Percentiles rank a stretch among this genome's conserved stretches.
Evolutionary conservation across 2,113 vertebrate species (phyloP).

Genomic region (Brevimyrus niger): DNA sequence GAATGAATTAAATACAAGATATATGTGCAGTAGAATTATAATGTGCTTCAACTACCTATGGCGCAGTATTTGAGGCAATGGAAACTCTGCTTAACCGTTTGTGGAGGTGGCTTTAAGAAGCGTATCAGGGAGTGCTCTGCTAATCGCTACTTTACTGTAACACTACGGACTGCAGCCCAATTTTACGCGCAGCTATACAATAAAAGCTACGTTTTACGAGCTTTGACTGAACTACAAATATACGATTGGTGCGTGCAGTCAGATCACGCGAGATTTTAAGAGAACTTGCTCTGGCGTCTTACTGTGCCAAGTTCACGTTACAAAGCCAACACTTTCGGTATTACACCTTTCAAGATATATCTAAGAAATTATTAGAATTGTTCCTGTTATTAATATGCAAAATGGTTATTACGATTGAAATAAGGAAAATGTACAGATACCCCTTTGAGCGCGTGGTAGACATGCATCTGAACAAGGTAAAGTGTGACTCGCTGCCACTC

Average conservation of each 20-base stretch:
- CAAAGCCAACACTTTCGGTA: neutral
- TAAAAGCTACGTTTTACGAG: neutral
- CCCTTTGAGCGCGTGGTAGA: conserved; percentile 61
- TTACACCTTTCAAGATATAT: neutral
- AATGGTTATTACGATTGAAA: conserved; percentile 57
- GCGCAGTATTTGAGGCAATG: neutral
- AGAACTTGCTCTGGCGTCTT: neutral
- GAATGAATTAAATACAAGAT: neutral
- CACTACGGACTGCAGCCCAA: neutral
- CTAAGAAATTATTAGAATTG: no score
- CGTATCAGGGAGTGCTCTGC: neutral
- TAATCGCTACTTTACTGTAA: neutral
- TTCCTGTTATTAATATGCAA: neutral
- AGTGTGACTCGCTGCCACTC: neutral
- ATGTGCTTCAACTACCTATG: neutral
- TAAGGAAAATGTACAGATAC: conserved; percentile 50
- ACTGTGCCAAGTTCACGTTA: neutral
- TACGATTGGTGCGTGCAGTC: neutral
- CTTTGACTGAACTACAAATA: neutral
- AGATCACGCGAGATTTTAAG: conserved; percentile 7
- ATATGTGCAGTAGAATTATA: neutral
- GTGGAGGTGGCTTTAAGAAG: neutral
- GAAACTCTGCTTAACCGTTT: neutral
- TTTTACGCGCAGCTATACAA: neutral
- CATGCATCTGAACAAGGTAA: conserved; percentile 61